Percentiles rank a stretch among this genome's conserved stretches.
phyloP scores from a whole-genome alignment of 2,797 vertebrate genomes.

The Anolis apletophallus region DNA sequence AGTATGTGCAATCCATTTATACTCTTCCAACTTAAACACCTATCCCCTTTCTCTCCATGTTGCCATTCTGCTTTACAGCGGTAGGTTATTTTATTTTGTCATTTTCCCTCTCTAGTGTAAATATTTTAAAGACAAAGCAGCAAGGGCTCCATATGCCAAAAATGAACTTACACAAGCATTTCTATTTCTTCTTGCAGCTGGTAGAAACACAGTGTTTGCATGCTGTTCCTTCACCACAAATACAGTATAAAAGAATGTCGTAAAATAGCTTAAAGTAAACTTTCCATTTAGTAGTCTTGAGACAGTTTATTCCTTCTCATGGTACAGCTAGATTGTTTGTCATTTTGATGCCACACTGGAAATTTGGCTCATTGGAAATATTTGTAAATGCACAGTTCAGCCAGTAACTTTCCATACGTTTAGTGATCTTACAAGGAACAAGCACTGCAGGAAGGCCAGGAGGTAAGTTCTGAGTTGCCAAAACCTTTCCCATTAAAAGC shows the following conservation, averaged over 20 bases:
- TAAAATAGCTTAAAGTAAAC: constrained; percentile 1
- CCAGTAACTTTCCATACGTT: neutral
- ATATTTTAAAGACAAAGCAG: constrained; percentile 67
- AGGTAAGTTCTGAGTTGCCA: neutral
- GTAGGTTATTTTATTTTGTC: constrained; percentile 42
- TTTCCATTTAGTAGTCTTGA: neutral
- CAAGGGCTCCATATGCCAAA: constrained; percentile 59
- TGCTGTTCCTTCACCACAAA: neutral
- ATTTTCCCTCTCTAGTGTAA: constrained; percentile 56
- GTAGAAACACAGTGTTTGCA: constrained; percentile 4
- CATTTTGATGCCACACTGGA: neutral
- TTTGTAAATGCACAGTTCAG: neutral
- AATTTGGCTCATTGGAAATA: neutral
- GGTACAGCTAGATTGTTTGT: neutral
- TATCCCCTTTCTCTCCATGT: constrained; percentile 24
- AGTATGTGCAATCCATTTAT: constrained; percentile 57
- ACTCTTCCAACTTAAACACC: constrained; percentile 55
- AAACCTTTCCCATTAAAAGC: neutral
- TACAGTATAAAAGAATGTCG: neutral
- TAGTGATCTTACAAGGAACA: neutral
- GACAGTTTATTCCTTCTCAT: neutral
- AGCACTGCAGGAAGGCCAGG: neutral
- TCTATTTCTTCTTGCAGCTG: constrained; percentile 31
- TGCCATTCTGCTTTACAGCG: constrained; percentile 37
- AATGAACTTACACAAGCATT: constrained; percentile 41